These are phyloP conservation scores for Cylloceria caligata DNA, from an alignment of 2,888 invertebrate species.

Conservation along the genomic window DNA sequence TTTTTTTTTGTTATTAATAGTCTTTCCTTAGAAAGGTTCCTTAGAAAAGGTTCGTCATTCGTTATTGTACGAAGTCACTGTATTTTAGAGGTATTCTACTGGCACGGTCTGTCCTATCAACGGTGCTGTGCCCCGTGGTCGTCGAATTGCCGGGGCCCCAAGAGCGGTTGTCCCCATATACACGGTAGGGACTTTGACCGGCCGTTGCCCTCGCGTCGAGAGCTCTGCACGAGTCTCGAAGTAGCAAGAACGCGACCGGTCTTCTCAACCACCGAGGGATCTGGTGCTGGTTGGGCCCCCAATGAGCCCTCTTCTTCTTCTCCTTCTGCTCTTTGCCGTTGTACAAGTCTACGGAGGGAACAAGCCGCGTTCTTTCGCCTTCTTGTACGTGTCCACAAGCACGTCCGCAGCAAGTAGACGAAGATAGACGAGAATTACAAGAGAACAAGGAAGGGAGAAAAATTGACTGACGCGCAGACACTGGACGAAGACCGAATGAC, in stretches of 20 bases:
- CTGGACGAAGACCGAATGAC: conserved; percentile 57
- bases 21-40: too few relatives aligned
- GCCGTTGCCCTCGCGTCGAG: conserved; percentile 81
- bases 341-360: conserved; percentile 37
- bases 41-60: neutral
- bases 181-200: conserved; percentile 83
- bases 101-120: neutral
- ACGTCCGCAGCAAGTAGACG: conserved; percentile 45
- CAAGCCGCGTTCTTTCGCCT: conserved; percentile 41
- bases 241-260: conserved; percentile 65
- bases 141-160: conserved; percentile 49
- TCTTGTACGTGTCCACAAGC: conserved; percentile 62
- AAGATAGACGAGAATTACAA: conserved; percentile 22
- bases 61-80: neutral
- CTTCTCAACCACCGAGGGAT: conserved; percentile 54
- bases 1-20: too few relatives aligned
- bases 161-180: conserved; percentile 52
- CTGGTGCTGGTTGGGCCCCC: conserved; percentile 38
- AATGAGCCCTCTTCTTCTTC: conserved; percentile 17
- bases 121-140: conserved; percentile 37
- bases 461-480: conserved; percentile 44
- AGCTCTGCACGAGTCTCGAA: conserved; percentile 37
- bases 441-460: conserved; percentile 44
- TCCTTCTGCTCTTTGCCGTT: neutral
- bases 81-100: neutral